These are phyloP conservation scores for Holothuria leucospilota DNA, from an alignment of 53 echinoderm and acorn worm species.

Conservation along the genomic window DNA sequence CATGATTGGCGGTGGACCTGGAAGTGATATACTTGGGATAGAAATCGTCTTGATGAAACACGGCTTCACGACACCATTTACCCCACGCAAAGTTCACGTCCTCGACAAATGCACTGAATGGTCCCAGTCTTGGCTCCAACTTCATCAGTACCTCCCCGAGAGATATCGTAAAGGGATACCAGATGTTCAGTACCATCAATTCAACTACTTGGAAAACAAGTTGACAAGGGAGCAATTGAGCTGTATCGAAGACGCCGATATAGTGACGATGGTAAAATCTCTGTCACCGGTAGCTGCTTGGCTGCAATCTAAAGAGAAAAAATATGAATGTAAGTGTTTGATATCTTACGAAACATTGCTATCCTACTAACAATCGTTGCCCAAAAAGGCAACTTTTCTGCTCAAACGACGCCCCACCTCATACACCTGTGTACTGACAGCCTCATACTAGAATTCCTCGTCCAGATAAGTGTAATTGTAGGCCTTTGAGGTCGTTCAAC, in stretches of 20 bases:
- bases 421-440: too few relatives aligned
- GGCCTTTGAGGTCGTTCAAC: too few relatives aligned
- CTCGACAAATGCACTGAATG: conserved; percentile 23
- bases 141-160: neutral
- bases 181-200: neutral
- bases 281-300: conserved; percentile 19
- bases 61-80: neutral
- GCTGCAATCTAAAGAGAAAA: neutral
- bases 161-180: neutral
- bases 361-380: too few relatives aligned
- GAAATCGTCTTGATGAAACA: neutral
- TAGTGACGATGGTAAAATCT: conserved; percentile 19
- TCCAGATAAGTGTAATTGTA: too few relatives aligned
- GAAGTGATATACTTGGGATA: conserved; percentile 19
- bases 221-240: neutral
- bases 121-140: neutral
- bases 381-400: too few relatives aligned
- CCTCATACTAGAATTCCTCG: too few relatives aligned
- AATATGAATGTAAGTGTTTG: neutral
- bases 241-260: neutral
- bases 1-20: conserved; percentile 41
- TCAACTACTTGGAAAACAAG: neutral
- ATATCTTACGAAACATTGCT: too few relatives aligned
- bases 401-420: too few relatives aligned
- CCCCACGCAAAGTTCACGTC: neutral